Conservation (phyloP, 2,888 invertebrate species). For the Cylindroiulus punctatus region DNA sequence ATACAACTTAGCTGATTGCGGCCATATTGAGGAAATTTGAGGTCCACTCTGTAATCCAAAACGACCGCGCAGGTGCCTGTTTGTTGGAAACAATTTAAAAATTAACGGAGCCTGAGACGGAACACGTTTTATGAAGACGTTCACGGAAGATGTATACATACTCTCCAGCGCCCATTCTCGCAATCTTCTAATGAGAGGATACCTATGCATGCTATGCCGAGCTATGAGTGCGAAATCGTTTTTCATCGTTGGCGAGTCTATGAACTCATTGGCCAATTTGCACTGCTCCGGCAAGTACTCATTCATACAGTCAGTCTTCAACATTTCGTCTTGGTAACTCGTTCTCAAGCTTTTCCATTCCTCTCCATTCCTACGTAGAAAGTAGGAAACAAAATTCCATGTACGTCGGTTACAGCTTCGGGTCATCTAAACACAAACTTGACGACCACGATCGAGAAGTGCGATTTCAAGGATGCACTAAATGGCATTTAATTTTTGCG, state of each 20-base stretch:
- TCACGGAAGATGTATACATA: conserved; percentile 1
- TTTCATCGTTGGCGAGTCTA: conserved; percentile 44
- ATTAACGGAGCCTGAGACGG: no score
- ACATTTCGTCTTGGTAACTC: conserved; percentile 44
- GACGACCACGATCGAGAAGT: no score
- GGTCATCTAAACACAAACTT: no score
- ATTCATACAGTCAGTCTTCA: not conserved
- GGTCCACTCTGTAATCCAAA: conserved; percentile 45
- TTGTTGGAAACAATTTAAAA: no score
- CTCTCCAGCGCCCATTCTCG: conserved; percentile 55
- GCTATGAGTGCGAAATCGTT: not conserved
- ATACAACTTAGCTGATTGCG: not conserved
- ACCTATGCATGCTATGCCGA: not conserved
- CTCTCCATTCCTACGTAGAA: conserved; percentile 49
- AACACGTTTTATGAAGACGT: no score
- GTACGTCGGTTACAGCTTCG: no score
- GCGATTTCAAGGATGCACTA: no score
- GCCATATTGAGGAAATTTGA: not conserved
- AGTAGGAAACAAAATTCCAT: not conserved
- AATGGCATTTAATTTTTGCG: no score
- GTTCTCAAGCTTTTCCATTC: conserved; percentile 44
- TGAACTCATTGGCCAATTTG: conserved; percentile 27
- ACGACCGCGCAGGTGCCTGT: conserved; percentile 2
- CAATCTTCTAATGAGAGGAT: conserved; percentile 22
- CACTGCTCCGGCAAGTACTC: conserved; percentile 9